Conservation (phyloP, 1,140 invertebrate species). For the Teleogryllus occipitalis region DNA sequence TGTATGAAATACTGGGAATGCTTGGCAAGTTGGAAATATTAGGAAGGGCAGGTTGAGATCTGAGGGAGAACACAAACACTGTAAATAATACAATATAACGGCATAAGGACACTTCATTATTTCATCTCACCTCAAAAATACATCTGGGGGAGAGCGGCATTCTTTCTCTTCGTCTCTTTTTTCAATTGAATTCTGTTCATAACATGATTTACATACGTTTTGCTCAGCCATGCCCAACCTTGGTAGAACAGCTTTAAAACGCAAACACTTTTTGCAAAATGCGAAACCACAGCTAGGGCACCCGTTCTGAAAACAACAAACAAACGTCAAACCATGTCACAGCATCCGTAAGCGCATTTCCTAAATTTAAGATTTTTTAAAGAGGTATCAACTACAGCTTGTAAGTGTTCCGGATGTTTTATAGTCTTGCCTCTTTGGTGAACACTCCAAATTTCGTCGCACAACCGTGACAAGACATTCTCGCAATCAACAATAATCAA, state of each 20-base stretch:
- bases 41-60: neutral
- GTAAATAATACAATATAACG: neutral
- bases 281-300: neutral
- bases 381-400: neutral
- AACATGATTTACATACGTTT: neutral
- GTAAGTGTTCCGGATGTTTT: neutral
- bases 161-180: neutral
- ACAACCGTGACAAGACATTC: neutral
- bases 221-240: neutral
- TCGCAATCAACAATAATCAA: too few species aligned
- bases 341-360: neutral
- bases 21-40: neutral
- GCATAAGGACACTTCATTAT: too few species aligned
- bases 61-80: neutral
- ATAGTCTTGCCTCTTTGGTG: neutral
- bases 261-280: neutral
- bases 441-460: neutral
- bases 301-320: neutral
- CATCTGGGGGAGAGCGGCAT: neutral
- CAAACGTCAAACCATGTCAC: neutral
- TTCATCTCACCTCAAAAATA: neutral
- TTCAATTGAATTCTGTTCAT: neutral
- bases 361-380: too few species aligned
- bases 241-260: neutral
- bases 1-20: neutral